Evolutionary conservation across 2,888 invertebrate species (phyloP), one percentile per base, ranked within the genome.

Genomic region (Orgyia antiqua): DNA sequence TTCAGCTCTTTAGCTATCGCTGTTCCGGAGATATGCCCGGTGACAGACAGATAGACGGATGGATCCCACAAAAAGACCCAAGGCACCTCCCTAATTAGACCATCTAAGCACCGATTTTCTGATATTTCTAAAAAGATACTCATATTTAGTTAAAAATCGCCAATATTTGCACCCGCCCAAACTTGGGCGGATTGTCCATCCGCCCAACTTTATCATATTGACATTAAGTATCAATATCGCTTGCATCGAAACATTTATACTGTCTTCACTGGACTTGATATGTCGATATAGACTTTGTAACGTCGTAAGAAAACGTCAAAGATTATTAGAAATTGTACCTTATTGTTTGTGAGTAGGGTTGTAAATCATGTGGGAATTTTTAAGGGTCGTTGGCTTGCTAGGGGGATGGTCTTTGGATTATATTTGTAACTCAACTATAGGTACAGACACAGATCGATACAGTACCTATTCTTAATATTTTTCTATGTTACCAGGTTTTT

Each of bases 101-200:
- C n/a, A n/a, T n/a, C n/a, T n/a, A n/a, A n/a, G n/a, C n/a, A n/a
- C n/a, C n/a, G n/a, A n/a, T n/a, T n/a, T n/a, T n/a, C n/a, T n/a
- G n/a, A n/a, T n/a, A n/a, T n/a, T n/a, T n/a, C 23, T 2, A 58
- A 62, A 67, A 68, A 66, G 50, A 64, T 40, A 31, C 39, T 65
- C 63, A 73, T 70, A 78, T 75, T 74, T 65, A 34, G 39, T 31
- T 38, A 24, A 72, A 76, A 75, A 66, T 51, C 61, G 53, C 59
- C 61, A 59, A 68, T 82, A 82, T 82, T 82, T 80, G 76, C 79
- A 62, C 68, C 79, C 77, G 78, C 79, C 79, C 79, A 69, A 58
- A 61, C 56, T 53, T 65, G 71, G 75, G 75, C 74, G 74, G 69
- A 48, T 61, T 65, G 63, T 67, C 77, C 73, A 70, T 73, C 71